phyloP scores from a whole-genome alignment of 2,888 invertebrate genomes.

The Poecilobothrus nobilitatus region DNA sequence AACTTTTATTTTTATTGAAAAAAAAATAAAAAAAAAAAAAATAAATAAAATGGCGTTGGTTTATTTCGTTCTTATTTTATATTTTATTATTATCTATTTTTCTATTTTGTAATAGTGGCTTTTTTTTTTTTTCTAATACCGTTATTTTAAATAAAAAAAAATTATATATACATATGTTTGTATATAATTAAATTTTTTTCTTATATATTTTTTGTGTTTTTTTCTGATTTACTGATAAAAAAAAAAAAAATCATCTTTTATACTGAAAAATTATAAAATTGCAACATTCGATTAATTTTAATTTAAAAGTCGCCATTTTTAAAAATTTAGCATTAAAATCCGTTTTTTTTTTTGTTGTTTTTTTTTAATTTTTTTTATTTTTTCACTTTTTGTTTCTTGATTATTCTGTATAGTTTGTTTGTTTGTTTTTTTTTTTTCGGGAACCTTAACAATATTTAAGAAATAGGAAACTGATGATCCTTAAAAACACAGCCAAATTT shows the following conservation, averaged over 20 bases:
- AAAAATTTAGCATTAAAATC: not conserved
- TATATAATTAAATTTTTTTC: not conserved
- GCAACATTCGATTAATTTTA: not conserved
- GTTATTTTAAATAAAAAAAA: not conserved
- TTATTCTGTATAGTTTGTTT: not conserved
- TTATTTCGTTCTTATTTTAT: conserved; percentile 14
- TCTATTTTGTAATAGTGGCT: not conserved
- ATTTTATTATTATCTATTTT: conserved; percentile 1
- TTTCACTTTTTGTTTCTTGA: too few species aligned
- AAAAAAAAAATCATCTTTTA: conserved; percentile 2
- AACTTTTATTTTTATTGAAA: too few species aligned
- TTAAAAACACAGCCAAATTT: conserved; percentile 1
- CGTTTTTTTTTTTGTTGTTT: too few species aligned
- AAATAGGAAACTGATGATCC: not conserved
- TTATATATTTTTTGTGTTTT: not conserved
- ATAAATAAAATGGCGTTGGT: too few species aligned
- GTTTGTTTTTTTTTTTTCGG: too few species aligned
- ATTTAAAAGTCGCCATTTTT: not conserved
- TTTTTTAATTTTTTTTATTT: too few species aligned
- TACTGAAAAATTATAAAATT: not conserved
- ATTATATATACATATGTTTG: too few species aligned
- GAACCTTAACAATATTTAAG: too few species aligned
- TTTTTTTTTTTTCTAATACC: not conserved
- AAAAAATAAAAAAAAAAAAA: not conserved
- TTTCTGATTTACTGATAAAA: too few species aligned